A percentile compares a stretch with the other conserved stretches of the same genome.
Evolutionary conservation across 2,888 invertebrate genomes (phyloP).

Genomic region (Coecobrya sp.): DNA sequence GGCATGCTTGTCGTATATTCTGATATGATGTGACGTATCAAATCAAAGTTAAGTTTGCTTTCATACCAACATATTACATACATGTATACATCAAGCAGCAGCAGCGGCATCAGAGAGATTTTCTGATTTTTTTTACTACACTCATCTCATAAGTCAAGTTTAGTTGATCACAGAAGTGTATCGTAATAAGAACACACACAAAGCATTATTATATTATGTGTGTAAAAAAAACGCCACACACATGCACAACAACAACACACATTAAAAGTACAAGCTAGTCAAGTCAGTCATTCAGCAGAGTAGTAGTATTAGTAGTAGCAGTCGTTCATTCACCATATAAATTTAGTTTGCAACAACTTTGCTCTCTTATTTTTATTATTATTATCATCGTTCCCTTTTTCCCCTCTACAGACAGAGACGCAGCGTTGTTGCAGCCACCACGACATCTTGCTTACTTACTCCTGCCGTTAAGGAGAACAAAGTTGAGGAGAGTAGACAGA

Average conservation of each 20-base stretch:
- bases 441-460: background rate
- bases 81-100: no score
- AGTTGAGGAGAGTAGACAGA: constrained; percentile 1
- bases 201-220: no score
- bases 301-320: no score
- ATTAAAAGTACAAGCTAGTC: constrained; percentile 41
- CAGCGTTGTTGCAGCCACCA: background rate
- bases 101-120: background rate
- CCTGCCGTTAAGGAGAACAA: constrained; percentile 8
- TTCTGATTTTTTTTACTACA: background rate
- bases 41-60: constrained; percentile 17
- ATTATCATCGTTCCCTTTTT: constrained; percentile 18
- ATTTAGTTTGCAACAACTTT: constrained; percentile 44
- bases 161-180: constrained; percentile 1
- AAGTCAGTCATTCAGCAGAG: no score
- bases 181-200: background rate
- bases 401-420: constrained; percentile 4
- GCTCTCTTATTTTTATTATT: constrained; percentile 43
- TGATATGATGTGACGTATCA: constrained; percentile 15
- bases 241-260: background rate
- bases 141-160: background rate
- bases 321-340: constrained; percentile 7
- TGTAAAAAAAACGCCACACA: background rate
- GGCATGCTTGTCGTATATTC: constrained; percentile 7
- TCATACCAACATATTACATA: background rate